Evolutionary conservation across 2,888 invertebrate genomes (phyloP), one percentile per base, ranked within the genome.

Genomic region (Trypoxylon attenuatum): DNA sequence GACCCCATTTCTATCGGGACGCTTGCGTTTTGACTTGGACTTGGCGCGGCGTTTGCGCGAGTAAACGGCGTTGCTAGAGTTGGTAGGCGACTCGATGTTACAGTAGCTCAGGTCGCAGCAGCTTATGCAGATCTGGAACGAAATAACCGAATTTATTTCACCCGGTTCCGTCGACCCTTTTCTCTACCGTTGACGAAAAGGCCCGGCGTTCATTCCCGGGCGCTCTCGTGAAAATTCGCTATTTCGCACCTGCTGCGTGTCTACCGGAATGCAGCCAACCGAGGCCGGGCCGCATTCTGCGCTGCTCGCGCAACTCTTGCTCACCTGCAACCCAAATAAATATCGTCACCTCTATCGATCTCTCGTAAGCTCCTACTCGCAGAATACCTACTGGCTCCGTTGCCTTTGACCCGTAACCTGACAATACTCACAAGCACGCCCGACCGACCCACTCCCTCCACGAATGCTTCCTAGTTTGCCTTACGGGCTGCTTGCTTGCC

Each of bases 91-190:
- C 71, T 90, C 89, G 68, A 89, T 87, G 86, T 91, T 91, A 87
- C 91, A 91, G 86, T 91, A 91, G 85, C 90, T 89, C 81, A 90
- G 88, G 81, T 91, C 91, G 82, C 91, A 91, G 82, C 91, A 91
- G 63, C 91, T 90, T 59, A 91, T 90, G 81, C 91, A 91, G 82
- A 91, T 89, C 91, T 91, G 87, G 46, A 87, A 88, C 78, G 78
- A 83, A 81, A 83, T 78, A 78, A 82, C 68, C 79, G 80, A 82
- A 83, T 81, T 85, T 82, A 83, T 80, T 82, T 71, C 68, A 76
- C 77, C 73, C 67, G 62, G 29, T 25, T 18, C 25, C 16, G 33
- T 18, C 23, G 29, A 21, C 33, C 39, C 39, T 42, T 29, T 41
- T 42, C 49, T 23, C 5, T 5, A 16, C 27, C 15, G 13, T 1